These are phyloP conservation scores for Indicator indicator DNA, from an alignment of 2,113 vertebrate genomes.

Conservation along the genomic window DNA sequence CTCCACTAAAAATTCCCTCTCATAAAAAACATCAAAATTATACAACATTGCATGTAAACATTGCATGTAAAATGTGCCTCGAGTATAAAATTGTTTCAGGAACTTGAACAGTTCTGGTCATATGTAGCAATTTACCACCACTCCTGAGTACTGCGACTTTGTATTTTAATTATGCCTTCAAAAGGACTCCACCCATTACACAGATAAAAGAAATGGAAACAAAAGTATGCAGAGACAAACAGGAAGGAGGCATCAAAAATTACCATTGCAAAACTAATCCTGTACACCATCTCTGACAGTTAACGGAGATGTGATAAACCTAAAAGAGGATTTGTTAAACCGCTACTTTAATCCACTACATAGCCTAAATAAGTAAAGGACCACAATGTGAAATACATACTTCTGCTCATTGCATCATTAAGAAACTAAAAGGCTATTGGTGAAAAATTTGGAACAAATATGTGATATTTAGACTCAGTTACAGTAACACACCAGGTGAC, in stretches of 20 bases:
- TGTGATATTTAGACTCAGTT: not conserved
- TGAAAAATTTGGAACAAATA: not conserved
- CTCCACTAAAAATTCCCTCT: not conserved
- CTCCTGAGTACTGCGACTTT: not conserved
- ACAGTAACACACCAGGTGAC: not conserved
- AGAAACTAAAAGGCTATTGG: not conserved
- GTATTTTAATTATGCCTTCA: not conserved
- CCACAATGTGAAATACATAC: not conserved
- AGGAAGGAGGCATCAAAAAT: not conserved
- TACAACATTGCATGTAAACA: not conserved
- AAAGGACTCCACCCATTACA: not conserved
- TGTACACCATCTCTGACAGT: not conserved
- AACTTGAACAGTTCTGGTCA: not conserved
- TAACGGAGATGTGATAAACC: not conserved
- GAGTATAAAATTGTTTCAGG: not conserved
- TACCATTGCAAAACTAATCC: not conserved
- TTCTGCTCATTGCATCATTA: not conserved
- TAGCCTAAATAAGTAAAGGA: not conserved
- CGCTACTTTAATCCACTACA: not conserved
- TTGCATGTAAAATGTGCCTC: not conserved
- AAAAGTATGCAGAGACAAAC: not conserved
- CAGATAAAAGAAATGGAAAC: not conserved
- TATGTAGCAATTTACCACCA: not conserved
- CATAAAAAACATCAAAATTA: not conserved
- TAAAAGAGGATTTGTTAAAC: not conserved